A percentile compares a stretch with the other conserved stretches of the same genome.
Evolutionary conservation across 2,113 vertebrate genomes (phyloP).

Genomic region (Nothocercus nigrocapillus): DNA sequence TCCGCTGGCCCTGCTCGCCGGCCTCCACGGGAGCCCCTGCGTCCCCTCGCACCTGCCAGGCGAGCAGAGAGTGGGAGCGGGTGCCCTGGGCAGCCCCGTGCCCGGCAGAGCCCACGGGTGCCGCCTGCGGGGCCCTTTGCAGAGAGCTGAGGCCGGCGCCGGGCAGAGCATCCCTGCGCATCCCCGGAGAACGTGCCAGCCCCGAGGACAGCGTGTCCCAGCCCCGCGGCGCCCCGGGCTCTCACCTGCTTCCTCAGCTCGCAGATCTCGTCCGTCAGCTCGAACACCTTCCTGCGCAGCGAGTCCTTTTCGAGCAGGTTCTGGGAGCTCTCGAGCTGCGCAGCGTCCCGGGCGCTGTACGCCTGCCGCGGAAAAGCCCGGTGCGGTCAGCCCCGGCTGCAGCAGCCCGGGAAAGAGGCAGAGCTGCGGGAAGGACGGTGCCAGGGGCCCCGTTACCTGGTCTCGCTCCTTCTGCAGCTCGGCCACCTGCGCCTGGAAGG

Average conservation of each 20-base stretch:
- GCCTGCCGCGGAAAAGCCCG: conserved; percentile 71
- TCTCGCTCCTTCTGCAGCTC: conserved; percentile 87
- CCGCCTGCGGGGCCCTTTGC: too few species aligned
- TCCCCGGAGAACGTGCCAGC: neutral
- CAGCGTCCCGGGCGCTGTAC: conserved; percentile 82
- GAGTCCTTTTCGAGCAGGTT: conserved; percentile 86
- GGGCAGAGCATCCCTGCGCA: neutral
- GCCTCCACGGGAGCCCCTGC: neutral
- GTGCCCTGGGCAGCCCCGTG: too few species aligned
- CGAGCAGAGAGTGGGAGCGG: neutral
- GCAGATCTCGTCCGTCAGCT: conserved; percentile 81
- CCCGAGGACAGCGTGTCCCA: neutral
- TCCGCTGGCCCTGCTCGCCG: neutral
- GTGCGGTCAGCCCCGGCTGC: too few species aligned
- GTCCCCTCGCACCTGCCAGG: neutral
- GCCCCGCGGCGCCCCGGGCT: neutral
- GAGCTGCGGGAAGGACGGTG: too few species aligned
- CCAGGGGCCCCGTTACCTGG: conserved; percentile 71
- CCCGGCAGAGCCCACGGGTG: too few species aligned
- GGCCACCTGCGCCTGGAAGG: conserved; percentile 81
- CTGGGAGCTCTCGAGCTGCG: conserved; percentile 83
- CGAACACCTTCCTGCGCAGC: conserved; percentile 82
- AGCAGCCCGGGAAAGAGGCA: too few species aligned
- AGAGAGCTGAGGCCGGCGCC: too few species aligned
- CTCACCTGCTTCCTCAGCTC: conserved; percentile 64